phyloP scores from a whole-genome alignment of 2,113 vertebrate species.

The Orycteropus afer region DNA sequence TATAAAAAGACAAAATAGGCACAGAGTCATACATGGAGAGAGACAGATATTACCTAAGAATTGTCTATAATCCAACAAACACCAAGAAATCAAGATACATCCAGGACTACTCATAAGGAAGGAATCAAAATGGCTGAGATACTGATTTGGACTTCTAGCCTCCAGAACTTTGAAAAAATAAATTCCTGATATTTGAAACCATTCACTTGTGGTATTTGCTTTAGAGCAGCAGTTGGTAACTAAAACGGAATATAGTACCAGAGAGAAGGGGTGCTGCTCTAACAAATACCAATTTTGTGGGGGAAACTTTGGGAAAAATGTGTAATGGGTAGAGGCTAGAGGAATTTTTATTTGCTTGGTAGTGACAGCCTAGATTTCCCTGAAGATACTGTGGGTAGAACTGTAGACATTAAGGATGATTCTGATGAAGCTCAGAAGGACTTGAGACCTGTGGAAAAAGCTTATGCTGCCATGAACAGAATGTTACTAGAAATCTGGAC shows the following conservation, averaged over 20 bases:
- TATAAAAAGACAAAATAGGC: neutral
- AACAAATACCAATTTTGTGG: neutral
- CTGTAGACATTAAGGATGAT: neutral
- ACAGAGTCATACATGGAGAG: neutral
- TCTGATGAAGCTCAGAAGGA: neutral
- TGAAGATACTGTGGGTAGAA: neutral
- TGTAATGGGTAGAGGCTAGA: neutral
- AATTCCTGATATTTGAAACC: neutral
- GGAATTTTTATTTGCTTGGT: neutral
- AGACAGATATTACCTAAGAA: neutral
- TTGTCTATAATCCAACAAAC: neutral
- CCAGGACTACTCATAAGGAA: neutral
- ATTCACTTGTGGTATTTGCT: neutral
- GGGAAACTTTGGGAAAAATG: no score
- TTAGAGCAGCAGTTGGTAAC: neutral
- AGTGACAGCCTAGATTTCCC: neutral
- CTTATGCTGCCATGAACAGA: neutral
- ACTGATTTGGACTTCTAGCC: neutral
- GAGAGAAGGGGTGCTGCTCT: neutral
- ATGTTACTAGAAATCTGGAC: neutral
- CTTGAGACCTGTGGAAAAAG: neutral
- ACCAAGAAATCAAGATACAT: neutral
- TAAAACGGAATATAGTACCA: neutral
- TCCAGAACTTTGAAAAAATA: neutral
- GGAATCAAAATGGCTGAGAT: neutral